A percentile compares a stretch with the other conserved stretches of the same genome.
Conservation (phyloP, 2,888 invertebrate species). For the Sesia bembeciformis region DNA sequence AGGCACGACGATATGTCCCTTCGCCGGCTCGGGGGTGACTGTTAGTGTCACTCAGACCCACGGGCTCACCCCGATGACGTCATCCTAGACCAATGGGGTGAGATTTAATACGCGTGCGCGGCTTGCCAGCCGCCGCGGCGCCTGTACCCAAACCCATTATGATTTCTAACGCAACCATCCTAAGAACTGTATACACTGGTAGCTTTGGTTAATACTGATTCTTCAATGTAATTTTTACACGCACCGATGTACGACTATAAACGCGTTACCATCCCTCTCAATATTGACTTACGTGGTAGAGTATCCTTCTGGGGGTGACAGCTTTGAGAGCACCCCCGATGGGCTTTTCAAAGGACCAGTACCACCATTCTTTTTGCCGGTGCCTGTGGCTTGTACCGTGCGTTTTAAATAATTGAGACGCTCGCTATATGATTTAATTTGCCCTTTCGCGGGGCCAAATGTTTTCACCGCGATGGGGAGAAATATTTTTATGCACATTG, state of each 20-base stretch:
- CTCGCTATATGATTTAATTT: slow-evolving; percentile 68
- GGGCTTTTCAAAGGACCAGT: slow-evolving; percentile 68
- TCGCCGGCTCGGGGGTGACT: slow-evolving; percentile 62
- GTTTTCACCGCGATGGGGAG: slow-evolving; percentile 32
- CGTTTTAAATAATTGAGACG: slow-evolving; percentile 68
- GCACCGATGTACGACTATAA: slow-evolving; percentile 30
- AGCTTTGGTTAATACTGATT: slow-evolving; percentile 30
- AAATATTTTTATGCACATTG: slow-evolving; percentile 26
- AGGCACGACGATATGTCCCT: slow-evolving; percentile 42
- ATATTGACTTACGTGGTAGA: slow-evolving; percentile 42
- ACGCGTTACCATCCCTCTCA: slow-evolving; percentile 18
- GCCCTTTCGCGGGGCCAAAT: slow-evolving; percentile 50
- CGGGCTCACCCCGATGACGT: slow-evolving; percentile 72
- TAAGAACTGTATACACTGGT: slow-evolving; percentile 38
- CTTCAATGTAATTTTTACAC: slow-evolving; percentile 1
- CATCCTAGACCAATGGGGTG: slow-evolving; percentile 69
- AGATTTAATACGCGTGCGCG: slow-evolving; percentile 57
- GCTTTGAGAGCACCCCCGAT: slow-evolving; percentile 63
- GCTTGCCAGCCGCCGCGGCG: slow-evolving; percentile 59
- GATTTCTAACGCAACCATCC: slow-evolving; percentile 1
- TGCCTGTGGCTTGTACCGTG: slow-evolving; percentile 49
- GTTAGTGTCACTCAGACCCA: slow-evolving; percentile 62
- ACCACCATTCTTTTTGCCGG: slow-evolving; percentile 60
- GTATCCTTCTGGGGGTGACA: slow-evolving; percentile 65
- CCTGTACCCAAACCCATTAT: slow-evolving; percentile 35